Percentiles rank a stretch among this genome's conserved stretches.
These are phyloP conservation scores for Drosophila sp. DNA, from an alignment of 1,140 invertebrate species.

Conservation along the genomic window DNA sequence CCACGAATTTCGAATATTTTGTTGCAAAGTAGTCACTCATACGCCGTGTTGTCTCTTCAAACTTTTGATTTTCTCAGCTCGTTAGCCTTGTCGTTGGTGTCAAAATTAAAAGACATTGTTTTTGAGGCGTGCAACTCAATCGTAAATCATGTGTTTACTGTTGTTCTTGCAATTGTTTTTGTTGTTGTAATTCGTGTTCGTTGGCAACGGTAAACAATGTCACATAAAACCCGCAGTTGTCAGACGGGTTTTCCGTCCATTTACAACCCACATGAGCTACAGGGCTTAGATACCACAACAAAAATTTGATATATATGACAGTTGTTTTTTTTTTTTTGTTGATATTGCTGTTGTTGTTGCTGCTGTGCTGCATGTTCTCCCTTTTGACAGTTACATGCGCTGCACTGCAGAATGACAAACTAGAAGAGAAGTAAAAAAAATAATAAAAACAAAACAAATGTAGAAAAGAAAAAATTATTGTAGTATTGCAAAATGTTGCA, in stretches of 20 bases:
- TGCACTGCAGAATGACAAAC: constrained; percentile 65
- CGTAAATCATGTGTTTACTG: constrained; percentile 40
- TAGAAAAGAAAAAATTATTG: constrained; percentile 1
- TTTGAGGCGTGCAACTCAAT: constrained; percentile 38
- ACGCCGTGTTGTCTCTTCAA: constrained; percentile 37
- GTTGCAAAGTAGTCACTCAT: constrained; percentile 35
- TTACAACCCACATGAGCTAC: constrained; percentile 20
- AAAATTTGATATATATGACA: constrained; percentile 59
- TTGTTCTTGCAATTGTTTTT: not conserved
- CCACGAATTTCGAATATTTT: constrained; percentile 7
- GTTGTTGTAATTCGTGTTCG: constrained; percentile 17
- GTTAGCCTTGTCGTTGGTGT: constrained; percentile 34
- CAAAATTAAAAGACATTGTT: constrained; percentile 55
- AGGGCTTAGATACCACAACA: constrained; percentile 13
- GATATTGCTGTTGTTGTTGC: not conserved
- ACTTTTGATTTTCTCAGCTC: constrained; percentile 16
- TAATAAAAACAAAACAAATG: constrained; percentile 2
- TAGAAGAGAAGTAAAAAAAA: constrained; percentile 1
- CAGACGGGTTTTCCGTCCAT: constrained; percentile 23
- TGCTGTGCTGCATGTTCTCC: constrained; percentile 13
- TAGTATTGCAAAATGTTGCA: constrained; percentile 47
- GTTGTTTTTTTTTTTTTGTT: constrained; percentile 26
- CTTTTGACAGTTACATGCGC: constrained; percentile 66
- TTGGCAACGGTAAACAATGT: constrained; percentile 76
- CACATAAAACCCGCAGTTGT: constrained; percentile 64